These are phyloP conservation scores for Tetranychus piercei DNA, from an alignment of 2,888 invertebrate species.

Conservation along the genomic window DNA sequence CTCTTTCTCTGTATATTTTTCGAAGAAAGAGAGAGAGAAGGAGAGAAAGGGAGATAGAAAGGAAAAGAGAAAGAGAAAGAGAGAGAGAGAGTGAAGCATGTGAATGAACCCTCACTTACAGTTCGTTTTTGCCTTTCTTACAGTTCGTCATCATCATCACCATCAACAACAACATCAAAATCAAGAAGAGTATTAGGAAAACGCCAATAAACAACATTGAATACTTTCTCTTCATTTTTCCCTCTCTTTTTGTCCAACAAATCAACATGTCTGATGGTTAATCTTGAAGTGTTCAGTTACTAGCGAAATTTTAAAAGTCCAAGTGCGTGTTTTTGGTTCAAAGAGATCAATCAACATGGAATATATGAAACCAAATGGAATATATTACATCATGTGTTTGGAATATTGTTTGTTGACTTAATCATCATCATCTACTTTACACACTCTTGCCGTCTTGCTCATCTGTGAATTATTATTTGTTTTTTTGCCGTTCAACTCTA, in stretches of 20 bases:
- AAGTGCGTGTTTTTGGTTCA: too few species aligned
- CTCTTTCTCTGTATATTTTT: conserved; percentile 5
- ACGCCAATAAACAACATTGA: background rate
- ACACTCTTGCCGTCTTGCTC: background rate
- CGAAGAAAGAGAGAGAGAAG: background rate
- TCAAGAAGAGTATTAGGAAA: background rate
- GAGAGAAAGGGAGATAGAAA: conserved; percentile 7
- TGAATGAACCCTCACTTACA: background rate
- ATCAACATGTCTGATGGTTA: background rate
- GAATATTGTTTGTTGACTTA: background rate
- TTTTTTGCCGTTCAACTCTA: too few species aligned
- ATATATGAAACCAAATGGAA: background rate
- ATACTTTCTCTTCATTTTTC: background rate
- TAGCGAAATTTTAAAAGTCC: background rate
- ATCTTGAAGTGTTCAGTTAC: background rate
- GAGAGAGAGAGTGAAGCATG: conserved; percentile 9
- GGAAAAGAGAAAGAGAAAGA: background rate
- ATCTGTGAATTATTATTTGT: background rate
- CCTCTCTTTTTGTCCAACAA: background rate
- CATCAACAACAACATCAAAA: background rate
- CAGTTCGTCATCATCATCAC: conserved; percentile 9
- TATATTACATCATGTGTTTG: background rate
- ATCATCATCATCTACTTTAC: background rate
- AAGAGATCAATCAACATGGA: background rate
- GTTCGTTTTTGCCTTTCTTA: conserved; percentile 8